Conservation (phyloP, 2,888 invertebrate genomes). For the Galerucella calmariensis region DNA sequence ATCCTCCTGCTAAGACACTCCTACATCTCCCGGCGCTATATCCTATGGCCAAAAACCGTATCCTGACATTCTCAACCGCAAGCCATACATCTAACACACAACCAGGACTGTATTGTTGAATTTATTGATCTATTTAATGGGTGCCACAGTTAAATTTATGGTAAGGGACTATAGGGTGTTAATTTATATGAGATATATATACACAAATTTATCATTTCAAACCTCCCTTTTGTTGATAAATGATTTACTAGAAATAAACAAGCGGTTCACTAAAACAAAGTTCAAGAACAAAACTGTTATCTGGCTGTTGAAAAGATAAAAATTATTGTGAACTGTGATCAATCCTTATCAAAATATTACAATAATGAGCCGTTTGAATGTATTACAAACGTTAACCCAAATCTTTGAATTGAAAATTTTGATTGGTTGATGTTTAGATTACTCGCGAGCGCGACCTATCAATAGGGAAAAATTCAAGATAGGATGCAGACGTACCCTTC, state of each 20-base stretch:
- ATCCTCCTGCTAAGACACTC: constrained; percentile 17
- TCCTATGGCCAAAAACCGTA: constrained; percentile 34
- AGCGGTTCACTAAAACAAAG: no score
- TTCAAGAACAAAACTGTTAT: no score
- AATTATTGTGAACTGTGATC: no score
- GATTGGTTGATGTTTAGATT: no score
- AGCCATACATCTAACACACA: constrained; percentile 59
- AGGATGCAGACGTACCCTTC: no score
- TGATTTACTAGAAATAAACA: neutral
- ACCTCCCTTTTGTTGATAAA: neutral
- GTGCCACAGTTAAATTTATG: constrained; percentile 11
- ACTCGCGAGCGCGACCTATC: no score
- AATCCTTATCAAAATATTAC: no score
- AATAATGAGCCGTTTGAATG: no score
- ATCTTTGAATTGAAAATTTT: no score
- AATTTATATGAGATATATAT: neutral
- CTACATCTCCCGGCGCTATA: constrained; percentile 27
- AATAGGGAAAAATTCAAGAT: no score
- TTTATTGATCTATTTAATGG: constrained; percentile 58
- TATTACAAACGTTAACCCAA: no score
- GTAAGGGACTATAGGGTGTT: neutral
- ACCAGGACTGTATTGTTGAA: constrained; percentile 60
- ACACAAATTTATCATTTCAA: neutral
- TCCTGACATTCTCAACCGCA: constrained; percentile 51
- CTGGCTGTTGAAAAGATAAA: no score